phyloP scores from a whole-genome alignment of 1,140 invertebrate species.

The Oryzaephilus surinamensis region DNA sequence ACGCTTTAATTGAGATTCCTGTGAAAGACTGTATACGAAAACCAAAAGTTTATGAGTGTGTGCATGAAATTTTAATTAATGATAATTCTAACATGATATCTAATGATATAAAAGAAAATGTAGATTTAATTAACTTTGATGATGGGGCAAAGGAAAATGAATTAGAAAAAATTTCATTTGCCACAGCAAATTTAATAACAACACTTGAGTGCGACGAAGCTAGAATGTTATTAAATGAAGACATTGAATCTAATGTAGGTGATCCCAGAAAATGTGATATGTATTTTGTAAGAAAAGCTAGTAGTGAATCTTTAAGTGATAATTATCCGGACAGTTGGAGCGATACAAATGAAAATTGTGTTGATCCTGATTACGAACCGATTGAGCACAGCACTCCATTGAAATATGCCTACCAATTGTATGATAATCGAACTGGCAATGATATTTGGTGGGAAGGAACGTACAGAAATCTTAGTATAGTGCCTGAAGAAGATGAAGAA shows the following conservation, averaged over 20 bases:
- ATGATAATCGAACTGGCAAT: constrained; percentile 8
- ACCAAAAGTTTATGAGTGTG: not conserved
- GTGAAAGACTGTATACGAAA: constrained; percentile 19
- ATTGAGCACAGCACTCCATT: constrained; percentile 22
- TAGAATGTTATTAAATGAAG: too few relatives aligned
- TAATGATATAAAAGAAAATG: too few relatives aligned
- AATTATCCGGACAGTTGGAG: too few relatives aligned
- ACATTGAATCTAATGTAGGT: too few relatives aligned
- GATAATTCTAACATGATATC: not conserved
- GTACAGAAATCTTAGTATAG: constrained; percentile 34
- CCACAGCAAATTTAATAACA: constrained; percentile 17
- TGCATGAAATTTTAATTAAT: constrained; percentile 12
- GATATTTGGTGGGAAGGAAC: constrained; percentile 36
- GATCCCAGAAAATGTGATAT: too few relatives aligned
- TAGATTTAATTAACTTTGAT: constrained; percentile 1
- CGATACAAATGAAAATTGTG: constrained; percentile 12
- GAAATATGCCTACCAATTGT: constrained; percentile 14
- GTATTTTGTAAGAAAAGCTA: constrained; percentile 17
- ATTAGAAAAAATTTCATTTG: too few relatives aligned
- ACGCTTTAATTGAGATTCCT: constrained; percentile 34
- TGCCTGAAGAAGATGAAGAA: constrained; percentile 35
- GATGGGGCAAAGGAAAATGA: constrained; percentile 3
- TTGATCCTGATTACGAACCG: constrained; percentile 26
- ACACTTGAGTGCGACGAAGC: too few relatives aligned
- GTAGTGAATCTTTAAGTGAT: constrained; percentile 22